phyloP scores from a whole-genome alignment of 2,113 vertebrate species.

The Pterocles orientalis region DNA sequence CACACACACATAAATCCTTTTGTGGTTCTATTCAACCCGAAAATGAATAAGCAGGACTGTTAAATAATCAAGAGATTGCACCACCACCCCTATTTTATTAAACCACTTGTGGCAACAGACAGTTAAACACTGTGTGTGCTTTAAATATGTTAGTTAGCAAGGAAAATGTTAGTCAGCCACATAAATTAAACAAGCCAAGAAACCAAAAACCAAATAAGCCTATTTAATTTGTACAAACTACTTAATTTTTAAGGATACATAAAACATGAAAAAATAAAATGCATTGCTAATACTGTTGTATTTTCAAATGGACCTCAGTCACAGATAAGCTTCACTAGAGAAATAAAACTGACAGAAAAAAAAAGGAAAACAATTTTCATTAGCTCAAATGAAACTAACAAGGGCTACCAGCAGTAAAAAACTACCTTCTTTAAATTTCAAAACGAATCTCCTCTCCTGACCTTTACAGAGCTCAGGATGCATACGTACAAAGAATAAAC shows the following conservation, averaged over 20 bases:
- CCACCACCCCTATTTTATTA: conserved; percentile 9
- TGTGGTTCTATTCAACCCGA: conserved; percentile 46
- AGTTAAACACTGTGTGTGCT: neutral
- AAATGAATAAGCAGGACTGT: conserved; percentile 63
- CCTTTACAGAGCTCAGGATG: conserved; percentile 76
- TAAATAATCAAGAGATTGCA: conserved; percentile 33
- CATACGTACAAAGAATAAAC: conserved; percentile 79
- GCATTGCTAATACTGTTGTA: conserved; percentile 10
- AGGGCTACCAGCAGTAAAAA: conserved; percentile 65
- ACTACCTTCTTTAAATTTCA: conserved; percentile 67
- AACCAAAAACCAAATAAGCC: neutral
- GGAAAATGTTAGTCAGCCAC: neutral
- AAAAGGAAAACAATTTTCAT: conserved; percentile 17
- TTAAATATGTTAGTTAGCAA: neutral
- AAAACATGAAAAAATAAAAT: conserved; percentile 28
- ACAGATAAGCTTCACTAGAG: neutral
- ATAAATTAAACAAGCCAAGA: neutral
- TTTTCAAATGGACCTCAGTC: conserved; percentile 5
- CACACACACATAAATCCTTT: conserved; percentile 51
- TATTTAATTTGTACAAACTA: neutral
- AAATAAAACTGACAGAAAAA: conserved; percentile 5
- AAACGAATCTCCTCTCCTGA: conserved; percentile 73
- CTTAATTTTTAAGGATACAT: neutral
- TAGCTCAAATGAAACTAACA: conserved; percentile 59
- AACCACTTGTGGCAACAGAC: conserved; percentile 3